Percentiles rank a stretch among this genome's conserved stretches.
Evolutionary conservation across 2,888 invertebrate genomes (phyloP).

Genomic region (Drosophila testacea): DNA sequence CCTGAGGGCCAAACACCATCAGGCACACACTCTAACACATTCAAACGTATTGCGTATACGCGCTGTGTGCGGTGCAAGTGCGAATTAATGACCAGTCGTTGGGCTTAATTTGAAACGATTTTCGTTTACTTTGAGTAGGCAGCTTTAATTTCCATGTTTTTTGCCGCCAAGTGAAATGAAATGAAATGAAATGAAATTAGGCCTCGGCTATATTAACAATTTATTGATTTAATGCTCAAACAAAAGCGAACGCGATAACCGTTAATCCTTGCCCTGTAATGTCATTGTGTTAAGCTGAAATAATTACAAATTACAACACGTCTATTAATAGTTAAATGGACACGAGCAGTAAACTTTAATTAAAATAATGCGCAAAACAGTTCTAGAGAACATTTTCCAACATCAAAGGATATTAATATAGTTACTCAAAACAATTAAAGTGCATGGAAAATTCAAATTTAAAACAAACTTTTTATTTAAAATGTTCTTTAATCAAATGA

Average conservation of each 20-base stretch:
- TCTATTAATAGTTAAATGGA: conserved; percentile 33
- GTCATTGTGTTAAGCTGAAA: conserved; percentile 25
- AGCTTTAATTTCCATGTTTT: conserved; percentile 41
- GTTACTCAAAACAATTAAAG: not conserved
- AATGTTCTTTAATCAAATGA: conserved; percentile 55
- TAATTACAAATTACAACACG: conserved; percentile 58
- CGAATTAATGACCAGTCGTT: conserved; percentile 64
- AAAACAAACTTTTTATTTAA: conserved; percentile 12
- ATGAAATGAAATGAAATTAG: conserved; percentile 54
- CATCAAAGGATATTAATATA: conserved; percentile 21
- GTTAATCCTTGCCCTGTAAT: conserved; percentile 31
- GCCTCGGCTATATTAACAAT: conserved; percentile 36
- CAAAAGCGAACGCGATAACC: conserved; percentile 8
- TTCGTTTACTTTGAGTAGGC: conserved; percentile 38
- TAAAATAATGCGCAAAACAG: conserved; percentile 35
- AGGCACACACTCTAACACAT: not conserved
- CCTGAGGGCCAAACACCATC: conserved; percentile 29
- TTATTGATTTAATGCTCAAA: conserved; percentile 52
- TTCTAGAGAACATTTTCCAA: not conserved
- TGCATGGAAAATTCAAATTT: not conserved
- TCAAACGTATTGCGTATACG: conserved; percentile 33
- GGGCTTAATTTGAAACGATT: conserved; percentile 62
- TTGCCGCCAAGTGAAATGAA: conserved; percentile 5
- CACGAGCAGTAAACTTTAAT: conserved; percentile 53
- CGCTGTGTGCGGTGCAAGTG: conserved; percentile 30